phyloP scores from a whole-genome alignment of 2,888 invertebrate genomes.

The Ennomos fuscantarius region DNA sequence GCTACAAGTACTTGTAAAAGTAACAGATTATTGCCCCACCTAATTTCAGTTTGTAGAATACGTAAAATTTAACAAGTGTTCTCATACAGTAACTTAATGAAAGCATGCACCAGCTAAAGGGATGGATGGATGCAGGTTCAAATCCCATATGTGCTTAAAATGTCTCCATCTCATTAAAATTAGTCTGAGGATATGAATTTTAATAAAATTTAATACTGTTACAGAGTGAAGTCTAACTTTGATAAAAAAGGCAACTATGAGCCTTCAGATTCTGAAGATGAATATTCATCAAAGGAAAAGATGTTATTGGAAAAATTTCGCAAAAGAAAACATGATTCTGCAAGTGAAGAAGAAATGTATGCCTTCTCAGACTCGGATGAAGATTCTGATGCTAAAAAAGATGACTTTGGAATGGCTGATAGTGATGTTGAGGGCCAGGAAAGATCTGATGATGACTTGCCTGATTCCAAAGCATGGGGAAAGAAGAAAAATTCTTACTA shows the following conservation, averaged over 20 bases:
- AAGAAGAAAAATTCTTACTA: slow-evolving; percentile 91
- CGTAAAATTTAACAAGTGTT: too few relatives aligned
- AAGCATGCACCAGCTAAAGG: too few relatives aligned
- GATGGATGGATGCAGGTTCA: too few relatives aligned
- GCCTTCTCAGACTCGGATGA: slow-evolving; percentile 83
- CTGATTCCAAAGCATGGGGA: slow-evolving; percentile 95
- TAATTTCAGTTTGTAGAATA: too few relatives aligned
- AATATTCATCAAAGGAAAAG: slow-evolving; percentile 88
- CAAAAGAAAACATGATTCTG: slow-evolving; percentile 80
- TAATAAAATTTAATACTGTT: slow-evolving; percentile 42
- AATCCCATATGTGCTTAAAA: too few relatives aligned
- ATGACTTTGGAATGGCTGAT: slow-evolving; percentile 83
- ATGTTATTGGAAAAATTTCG: slow-evolving; percentile 86
- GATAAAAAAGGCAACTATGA: slow-evolving; percentile 85
- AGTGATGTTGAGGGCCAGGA: slow-evolving; percentile 92
- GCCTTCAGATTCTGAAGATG: slow-evolving; percentile 89
- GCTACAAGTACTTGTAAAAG: too few relatives aligned
- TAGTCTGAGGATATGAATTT: too few relatives aligned
- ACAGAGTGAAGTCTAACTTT: slow-evolving; percentile 70
- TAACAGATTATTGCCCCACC: too few relatives aligned
- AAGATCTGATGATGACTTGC: slow-evolving; percentile 88
- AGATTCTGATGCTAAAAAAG: slow-evolving; percentile 73
- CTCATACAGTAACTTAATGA: too few relatives aligned
- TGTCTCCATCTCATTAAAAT: too few relatives aligned
- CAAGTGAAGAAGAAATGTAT: slow-evolving; percentile 87